Conservation (phyloP, 2,113 vertebrate species). For the Rhinogobius similis region DNA sequence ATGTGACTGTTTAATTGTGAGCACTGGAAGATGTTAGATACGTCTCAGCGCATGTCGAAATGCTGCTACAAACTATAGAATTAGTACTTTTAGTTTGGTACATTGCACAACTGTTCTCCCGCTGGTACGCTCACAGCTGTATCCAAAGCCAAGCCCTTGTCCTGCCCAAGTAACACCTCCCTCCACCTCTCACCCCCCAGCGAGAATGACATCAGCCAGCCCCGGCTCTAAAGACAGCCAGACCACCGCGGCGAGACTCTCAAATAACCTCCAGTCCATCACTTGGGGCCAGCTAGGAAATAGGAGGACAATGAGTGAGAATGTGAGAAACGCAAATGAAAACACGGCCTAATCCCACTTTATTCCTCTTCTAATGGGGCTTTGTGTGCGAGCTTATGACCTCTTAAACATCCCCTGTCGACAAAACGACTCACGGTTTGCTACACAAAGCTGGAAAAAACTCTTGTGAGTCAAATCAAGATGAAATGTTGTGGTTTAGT, state of each 20-base stretch:
- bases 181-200: slow-evolving; percentile 22
- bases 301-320: slow-evolving; percentile 17
- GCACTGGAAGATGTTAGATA: too few species aligned
- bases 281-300: slow-evolving; percentile 27
- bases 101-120: slow-evolving; percentile 17
- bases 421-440: slow-evolving; percentile 27
- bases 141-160: slow-evolving; percentile 35
- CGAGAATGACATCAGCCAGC: slow-evolving; percentile 62
- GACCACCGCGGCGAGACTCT: slow-evolving; percentile 52
- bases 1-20: background rate
- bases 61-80: too few species aligned
- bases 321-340: slow-evolving; percentile 26
- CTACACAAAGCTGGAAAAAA: slow-evolving; percentile 13
- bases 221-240: slow-evolving; percentile 37
- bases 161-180: slow-evolving; percentile 19
- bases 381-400: slow-evolving; percentile 17
- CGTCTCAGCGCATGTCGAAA: background rate
- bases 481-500: background rate
- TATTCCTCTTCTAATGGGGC: slow-evolving; percentile 11
- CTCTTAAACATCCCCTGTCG: slow-evolving; percentile 13
- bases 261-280: slow-evolving; percentile 54
- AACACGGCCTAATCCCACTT: slow-evolving; percentile 41
- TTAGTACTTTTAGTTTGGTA: background rate
- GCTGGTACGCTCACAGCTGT: slow-evolving; percentile 22
- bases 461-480: background rate